Base-by-base conservation (phyloP, 2,113 vertebrate genomes). In the Siniperca chuatsi region DNA sequence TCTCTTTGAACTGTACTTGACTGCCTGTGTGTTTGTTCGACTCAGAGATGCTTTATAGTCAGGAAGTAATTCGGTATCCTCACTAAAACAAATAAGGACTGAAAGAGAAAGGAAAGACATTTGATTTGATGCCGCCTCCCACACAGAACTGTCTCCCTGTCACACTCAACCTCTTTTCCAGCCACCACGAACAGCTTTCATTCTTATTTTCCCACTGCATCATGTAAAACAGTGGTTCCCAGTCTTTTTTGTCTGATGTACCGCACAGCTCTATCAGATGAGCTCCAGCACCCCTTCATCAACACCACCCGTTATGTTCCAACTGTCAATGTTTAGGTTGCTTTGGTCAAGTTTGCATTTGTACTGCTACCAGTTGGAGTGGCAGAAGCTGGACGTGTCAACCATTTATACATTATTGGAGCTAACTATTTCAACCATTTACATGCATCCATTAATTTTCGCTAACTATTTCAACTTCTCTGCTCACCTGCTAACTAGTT, bases 81-180 rank as follows among this genome's bases (percentile, higher is more conserved):
- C 52, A 13, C 62, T 29, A n/a, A 89, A 84, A 82, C 61, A 75
- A 85, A 81, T n/a, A 68, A 67, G 29, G 29, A 29, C 29, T 0
- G 46, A 40, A 46, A 73, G 71, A 58, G 55, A 52, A 8, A 29
- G 42, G 64, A 16, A n/a, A 80, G 46, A 67, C 40, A n/a, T 75
- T 73, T 46, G 48, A 66, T 78, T 83, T 82, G 79, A 89, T 61
- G 25, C 57, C 29, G 8, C 82, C 83, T 88, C 81, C 79, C 87
- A 89, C 87, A 50, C 79, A 77, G 46, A 65, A 54, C 69, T 64
- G 18, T 85, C 79, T 85, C 71, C 67, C 80, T 78, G 74, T 89
- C 84, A 70, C 68, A 2, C 79, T 75, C n/a, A 11, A 48, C 66
- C 16, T 48, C 62, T 46, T 60, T 75, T 35, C 35, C 61, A 82